phyloP scores from a whole-genome alignment of 1,140 invertebrate genomes.

The Ceratina japonica region DNA sequence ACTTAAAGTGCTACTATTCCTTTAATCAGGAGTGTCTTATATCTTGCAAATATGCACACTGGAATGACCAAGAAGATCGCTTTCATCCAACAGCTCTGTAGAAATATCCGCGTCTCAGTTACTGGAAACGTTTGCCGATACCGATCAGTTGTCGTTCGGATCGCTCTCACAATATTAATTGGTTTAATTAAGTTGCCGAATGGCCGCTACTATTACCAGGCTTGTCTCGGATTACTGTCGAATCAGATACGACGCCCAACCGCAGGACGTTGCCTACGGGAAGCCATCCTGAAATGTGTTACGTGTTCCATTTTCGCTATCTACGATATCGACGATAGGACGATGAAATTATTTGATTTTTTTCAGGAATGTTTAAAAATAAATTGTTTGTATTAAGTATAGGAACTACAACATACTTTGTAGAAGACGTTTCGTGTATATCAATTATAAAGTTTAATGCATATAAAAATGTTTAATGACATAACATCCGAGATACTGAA shows the following conservation, averaged over 20 bases:
- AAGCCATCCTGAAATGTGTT: conserved; percentile 27
- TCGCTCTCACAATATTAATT: conserved; percentile 59
- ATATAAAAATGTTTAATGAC: too few relatives aligned
- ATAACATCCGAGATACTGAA: neutral
- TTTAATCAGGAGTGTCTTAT: too few relatives aligned
- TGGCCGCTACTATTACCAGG: conserved; percentile 41
- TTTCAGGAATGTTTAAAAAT: too few relatives aligned
- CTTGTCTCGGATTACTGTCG: conserved; percentile 55
- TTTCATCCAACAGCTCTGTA: conserved; percentile 5
- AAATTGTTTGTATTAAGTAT: too few relatives aligned
- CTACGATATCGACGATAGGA: too few relatives aligned
- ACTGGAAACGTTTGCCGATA: conserved; percentile 42
- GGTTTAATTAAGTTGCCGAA: conserved; percentile 63
- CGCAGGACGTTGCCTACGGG: conserved; percentile 40
- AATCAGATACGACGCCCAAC: conserved; percentile 44
- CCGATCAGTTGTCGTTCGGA: conserved; percentile 32
- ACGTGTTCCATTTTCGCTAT: neutral
- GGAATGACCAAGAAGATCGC: too few relatives aligned
- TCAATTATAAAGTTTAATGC: too few relatives aligned
- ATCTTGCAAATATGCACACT: too few relatives aligned
- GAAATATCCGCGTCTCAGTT: conserved; percentile 46
- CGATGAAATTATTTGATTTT: too few relatives aligned
- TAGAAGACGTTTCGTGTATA: too few relatives aligned
- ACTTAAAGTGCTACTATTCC: too few relatives aligned
- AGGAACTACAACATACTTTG: too few relatives aligned